Percentiles rank a stretch among this genome's conserved stretches.
These are phyloP conservation scores for Rhadinocentrus ornatus DNA, from an alignment of 2,797 vertebrate genomes.

Conservation along the genomic window DNA sequence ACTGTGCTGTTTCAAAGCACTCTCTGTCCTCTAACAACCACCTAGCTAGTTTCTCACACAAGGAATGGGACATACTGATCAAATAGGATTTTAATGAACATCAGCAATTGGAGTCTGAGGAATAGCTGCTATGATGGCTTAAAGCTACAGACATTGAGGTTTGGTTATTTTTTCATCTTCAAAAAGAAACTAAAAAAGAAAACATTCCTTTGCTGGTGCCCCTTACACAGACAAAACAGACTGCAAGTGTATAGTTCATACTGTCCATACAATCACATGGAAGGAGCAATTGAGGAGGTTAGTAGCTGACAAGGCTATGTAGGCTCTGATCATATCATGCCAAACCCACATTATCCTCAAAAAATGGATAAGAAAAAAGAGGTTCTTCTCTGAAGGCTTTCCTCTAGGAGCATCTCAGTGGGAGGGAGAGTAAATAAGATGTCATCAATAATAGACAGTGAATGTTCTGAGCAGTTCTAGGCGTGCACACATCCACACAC, in stretches of 20 bases:
- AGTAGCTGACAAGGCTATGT: slow-evolving; percentile 62
- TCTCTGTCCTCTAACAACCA: slow-evolving; percentile 79
- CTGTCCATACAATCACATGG: slow-evolving; percentile 56
- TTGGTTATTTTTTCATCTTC: slow-evolving; percentile 77
- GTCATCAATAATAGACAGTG: slow-evolving; percentile 87
- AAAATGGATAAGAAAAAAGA: slow-evolving; percentile 61
- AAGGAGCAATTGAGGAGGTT: slow-evolving; percentile 61
- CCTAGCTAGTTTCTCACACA: slow-evolving; percentile 73
- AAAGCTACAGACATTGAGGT: slow-evolving; percentile 74
- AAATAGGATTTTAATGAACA: slow-evolving; percentile 83
- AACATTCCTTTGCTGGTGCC: slow-evolving; percentile 64
- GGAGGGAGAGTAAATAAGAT: slow-evolving; percentile 85
- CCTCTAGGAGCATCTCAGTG: slow-evolving; percentile 81
- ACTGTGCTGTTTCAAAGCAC: slow-evolving; percentile 79
- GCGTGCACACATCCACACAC: slow-evolving; percentile 38
- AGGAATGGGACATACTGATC: slow-evolving; percentile 75
- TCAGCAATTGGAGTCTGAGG: slow-evolving; percentile 74
- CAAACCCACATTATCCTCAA: slow-evolving; percentile 65
- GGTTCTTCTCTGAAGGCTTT: slow-evolving; percentile 80
- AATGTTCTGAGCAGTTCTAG: slow-evolving; percentile 78
- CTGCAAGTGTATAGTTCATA: slow-evolving; percentile 23
- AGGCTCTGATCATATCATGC: slow-evolving; percentile 68
- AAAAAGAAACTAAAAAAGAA: slow-evolving; percentile 54
- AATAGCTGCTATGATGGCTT: slow-evolving; percentile 71
- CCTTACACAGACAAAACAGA: slow-evolving; percentile 51